phyloP scores from a whole-genome alignment of 2,888 invertebrate species.

The Parnassius glacialis region DNA sequence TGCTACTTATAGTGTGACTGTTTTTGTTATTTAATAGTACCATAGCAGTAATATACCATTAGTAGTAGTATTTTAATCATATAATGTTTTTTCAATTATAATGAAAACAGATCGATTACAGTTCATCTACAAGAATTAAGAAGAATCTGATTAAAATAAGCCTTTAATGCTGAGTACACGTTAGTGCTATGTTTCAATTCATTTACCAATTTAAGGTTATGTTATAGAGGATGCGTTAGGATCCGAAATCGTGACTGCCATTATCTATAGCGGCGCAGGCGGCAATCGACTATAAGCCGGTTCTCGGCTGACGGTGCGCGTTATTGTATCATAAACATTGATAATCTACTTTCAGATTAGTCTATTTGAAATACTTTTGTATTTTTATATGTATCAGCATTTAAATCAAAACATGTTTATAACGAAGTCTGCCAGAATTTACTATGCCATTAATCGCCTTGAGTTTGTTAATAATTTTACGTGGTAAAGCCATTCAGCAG shows the following conservation, averaged over 20 bases:
- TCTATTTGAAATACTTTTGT: neutral
- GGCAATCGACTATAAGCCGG: constrained; percentile 48
- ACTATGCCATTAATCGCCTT: too few species aligned
- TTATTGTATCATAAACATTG: constrained; percentile 40
- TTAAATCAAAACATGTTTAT: neutral
- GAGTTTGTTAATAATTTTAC: too few species aligned
- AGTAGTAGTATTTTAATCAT: too few species aligned
- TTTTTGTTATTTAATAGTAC: too few species aligned
- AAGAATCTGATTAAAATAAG: too few species aligned
- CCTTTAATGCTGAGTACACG: constrained; percentile 3
- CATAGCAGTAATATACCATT: too few species aligned
- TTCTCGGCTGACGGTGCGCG: constrained; percentile 36
- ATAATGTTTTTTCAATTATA: too few species aligned
- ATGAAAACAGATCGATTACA: too few species aligned
- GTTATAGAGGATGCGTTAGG: constrained; percentile 35
- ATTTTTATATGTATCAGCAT: constrained; percentile 4
- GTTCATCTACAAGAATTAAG: too few species aligned
- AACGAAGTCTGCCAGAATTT: neutral
- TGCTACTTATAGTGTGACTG: too few species aligned
- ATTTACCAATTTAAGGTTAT: constrained; percentile 19
- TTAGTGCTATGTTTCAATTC: constrained; percentile 13
- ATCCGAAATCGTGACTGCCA: constrained; percentile 44
- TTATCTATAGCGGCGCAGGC: constrained; percentile 51
- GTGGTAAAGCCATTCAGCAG: too few species aligned
- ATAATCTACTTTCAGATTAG: constrained; percentile 13